Conservation (phyloP, 1,140 invertebrate genomes). For the Nylanderia fulva region DNA sequence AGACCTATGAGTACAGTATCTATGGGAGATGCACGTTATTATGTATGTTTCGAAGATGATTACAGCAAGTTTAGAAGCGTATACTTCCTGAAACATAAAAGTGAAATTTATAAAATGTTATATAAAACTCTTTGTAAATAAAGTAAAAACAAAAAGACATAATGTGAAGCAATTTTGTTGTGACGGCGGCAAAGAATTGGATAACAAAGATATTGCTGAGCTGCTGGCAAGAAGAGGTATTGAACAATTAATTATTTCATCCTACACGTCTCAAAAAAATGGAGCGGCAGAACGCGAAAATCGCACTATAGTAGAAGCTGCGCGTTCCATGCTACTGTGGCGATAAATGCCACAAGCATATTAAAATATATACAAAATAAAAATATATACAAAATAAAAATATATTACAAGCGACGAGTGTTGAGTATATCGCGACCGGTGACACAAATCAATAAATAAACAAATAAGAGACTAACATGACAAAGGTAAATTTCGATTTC, state of each 20-base stretch:
- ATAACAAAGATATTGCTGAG: conserved; percentile 56
- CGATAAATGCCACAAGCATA: no score
- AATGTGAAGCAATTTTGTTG: conserved; percentile 55
- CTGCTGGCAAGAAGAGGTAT: conserved; percentile 63
- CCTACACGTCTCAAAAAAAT: conserved; percentile 80
- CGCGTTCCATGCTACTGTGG: conserved; percentile 63
- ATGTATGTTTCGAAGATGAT: conserved; percentile 78
- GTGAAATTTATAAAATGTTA: conserved; percentile 70
- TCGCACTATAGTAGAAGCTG: conserved; percentile 70
- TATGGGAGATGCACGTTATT: conserved; percentile 73
- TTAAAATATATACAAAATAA: no score
- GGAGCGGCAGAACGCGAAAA: conserved; percentile 77
- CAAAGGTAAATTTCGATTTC: no score
- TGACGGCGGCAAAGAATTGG: conserved; percentile 70
- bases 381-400: no score
- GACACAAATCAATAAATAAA: no score
- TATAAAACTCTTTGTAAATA: conserved; percentile 51
- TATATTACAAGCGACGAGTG: no score
- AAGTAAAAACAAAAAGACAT: conserved; percentile 57
- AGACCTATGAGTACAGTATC: no score
- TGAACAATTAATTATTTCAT: conserved; percentile 68
- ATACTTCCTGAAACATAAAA: conserved; percentile 76
- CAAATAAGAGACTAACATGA: no score
- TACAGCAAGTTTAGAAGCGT: conserved; percentile 69
- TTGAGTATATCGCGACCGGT: no score